Evolutionary conservation across 2,113 vertebrate species (phyloP).

Genomic region (Rhinoptilus africanus): DNA sequence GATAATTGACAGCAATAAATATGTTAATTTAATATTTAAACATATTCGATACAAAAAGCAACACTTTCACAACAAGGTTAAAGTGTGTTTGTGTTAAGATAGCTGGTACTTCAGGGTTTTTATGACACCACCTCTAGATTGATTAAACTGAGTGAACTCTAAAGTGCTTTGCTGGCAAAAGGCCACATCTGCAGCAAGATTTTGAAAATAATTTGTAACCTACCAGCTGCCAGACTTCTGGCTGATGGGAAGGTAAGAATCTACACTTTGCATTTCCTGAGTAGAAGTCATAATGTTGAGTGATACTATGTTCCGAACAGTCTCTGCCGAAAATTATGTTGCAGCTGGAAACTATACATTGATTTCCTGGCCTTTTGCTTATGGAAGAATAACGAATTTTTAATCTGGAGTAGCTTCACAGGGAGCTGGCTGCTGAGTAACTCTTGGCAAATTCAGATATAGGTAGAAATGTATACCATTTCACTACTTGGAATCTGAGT

Average conservation of each 20-base stretch:
- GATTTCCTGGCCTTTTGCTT: neutral
- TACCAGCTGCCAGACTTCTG: neutral
- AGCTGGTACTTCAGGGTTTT: neutral
- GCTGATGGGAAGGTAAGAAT: neutral
- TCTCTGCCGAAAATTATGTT: neutral
- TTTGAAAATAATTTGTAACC: neutral
- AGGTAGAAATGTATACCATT: neutral
- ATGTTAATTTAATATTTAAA: neutral
- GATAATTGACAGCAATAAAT: neutral
- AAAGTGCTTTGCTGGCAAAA: conserved; percentile 25
- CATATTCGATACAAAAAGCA: neutral
- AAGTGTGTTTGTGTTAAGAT: neutral
- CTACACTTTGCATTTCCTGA: neutral
- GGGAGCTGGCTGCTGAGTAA: neutral
- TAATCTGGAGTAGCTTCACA: neutral
- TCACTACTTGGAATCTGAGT: neutral
- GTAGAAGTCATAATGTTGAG: neutral
- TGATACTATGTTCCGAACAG: neutral
- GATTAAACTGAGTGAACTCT: neutral
- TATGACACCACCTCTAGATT: neutral
- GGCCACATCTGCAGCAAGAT: neutral
- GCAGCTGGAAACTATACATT: neutral
- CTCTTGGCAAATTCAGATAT: neutral
- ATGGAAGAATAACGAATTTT: neutral
- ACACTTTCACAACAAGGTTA: neutral